These are phyloP conservation scores for Falco naumanni DNA, from an alignment of 2,797 vertebrate species.

Conservation along the genomic window DNA sequence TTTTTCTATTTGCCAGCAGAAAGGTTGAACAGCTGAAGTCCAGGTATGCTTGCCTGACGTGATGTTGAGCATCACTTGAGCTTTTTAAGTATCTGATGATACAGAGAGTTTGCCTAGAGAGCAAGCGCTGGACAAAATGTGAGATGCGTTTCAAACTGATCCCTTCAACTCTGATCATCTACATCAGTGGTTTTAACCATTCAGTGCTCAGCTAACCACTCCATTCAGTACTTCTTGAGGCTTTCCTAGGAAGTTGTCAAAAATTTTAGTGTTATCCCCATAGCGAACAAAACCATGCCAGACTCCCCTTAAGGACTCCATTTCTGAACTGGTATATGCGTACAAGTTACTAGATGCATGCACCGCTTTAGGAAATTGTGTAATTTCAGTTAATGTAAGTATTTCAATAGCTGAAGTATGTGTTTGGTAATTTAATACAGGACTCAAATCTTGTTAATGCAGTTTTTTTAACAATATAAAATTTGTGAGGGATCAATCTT, in stretches of 20 bases:
- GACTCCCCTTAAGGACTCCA: neutral
- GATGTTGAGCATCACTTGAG: neutral
- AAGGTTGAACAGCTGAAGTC: neutral
- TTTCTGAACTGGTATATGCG: neutral
- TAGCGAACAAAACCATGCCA: neutral
- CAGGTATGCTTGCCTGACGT: neutral
- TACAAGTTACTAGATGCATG: neutral
- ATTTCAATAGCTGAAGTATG: neutral
- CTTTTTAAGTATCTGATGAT: neutral
- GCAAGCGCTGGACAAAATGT: neutral
- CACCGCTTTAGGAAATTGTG: neutral
- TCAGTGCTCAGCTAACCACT: neutral
- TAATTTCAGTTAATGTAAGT: neutral
- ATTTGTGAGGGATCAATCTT: neutral
- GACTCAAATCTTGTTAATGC: neutral
- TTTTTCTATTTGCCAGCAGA: neutral
- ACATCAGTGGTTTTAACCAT: neutral
- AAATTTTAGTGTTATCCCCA: neutral
- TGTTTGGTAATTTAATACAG: neutral
- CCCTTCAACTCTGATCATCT: neutral
- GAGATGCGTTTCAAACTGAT: neutral
- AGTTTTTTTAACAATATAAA: neutral
- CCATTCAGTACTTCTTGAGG: neutral
- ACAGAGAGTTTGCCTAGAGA: neutral
- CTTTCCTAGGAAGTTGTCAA: neutral